Conservation (phyloP, 2,113 vertebrate genomes). For the Psittacus erithacus region DNA sequence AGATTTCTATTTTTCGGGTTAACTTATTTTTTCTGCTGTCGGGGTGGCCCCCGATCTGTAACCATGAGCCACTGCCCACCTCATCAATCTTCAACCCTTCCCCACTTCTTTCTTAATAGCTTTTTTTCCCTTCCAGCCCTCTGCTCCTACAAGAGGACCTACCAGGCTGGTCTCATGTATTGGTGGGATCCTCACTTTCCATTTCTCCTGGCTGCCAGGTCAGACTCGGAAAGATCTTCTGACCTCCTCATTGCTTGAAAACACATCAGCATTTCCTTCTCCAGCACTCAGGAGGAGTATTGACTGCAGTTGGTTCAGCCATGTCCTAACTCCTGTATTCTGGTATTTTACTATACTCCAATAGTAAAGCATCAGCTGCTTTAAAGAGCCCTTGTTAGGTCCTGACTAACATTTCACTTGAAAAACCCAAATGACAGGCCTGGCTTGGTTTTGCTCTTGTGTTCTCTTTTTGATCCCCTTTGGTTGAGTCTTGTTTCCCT, state of each 20-base stretch:
- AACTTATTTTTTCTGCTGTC: conserved; percentile 56
- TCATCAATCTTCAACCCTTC: conserved; percentile 51
- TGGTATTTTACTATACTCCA: neutral
- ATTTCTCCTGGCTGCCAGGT: neutral
- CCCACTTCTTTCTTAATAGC: neutral
- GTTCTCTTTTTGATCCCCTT: neutral
- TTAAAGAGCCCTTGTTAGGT: neutral
- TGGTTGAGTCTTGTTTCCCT: neutral
- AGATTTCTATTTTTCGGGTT: conserved; percentile 31
- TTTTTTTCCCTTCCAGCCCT: neutral
- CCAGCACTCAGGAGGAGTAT: neutral
- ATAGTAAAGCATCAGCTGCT: neutral
- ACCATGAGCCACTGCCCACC: conserved; percentile 61
- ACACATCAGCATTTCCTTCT: conserved; percentile 6
- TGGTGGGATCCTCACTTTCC: neutral
- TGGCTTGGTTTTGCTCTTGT: neutral
- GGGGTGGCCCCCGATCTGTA: conserved; percentile 47
- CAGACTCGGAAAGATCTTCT: conserved; percentile 16
- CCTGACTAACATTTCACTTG: neutral
- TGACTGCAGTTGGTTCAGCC: neutral
- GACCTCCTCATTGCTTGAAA: conserved; percentile 4
- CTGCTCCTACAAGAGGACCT: neutral
- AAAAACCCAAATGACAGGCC: neutral
- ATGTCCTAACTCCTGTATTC: neutral
- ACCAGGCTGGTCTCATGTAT: neutral